Conservation (phyloP, 2,113 vertebrate genomes). For the Anguilla rostrata region DNA sequence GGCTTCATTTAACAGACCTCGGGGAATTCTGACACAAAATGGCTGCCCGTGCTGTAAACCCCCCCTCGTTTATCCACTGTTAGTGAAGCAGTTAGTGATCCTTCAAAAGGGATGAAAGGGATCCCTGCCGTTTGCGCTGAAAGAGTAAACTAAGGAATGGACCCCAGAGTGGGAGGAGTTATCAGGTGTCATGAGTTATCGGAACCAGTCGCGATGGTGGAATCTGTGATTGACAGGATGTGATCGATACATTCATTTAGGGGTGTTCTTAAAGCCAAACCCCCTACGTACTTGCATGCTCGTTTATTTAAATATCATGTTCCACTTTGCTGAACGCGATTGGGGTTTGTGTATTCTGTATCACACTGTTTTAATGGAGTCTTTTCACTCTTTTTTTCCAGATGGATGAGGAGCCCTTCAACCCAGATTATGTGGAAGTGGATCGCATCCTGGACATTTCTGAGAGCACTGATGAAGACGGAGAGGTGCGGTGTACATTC, state of each 20-base stretch:
- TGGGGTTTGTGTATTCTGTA: too few species aligned
- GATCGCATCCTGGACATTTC: conserved; percentile 94
- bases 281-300: not conserved
- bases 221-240: conserved; percentile 13
- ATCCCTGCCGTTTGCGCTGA: conserved; percentile 44
- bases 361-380: not conserved
- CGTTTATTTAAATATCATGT: too few species aligned
- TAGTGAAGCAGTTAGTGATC: not conserved
- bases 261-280: not conserved
- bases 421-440: conserved; percentile 98
- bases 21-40: not conserved
- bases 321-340: too few species aligned
- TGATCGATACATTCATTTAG: too few species aligned
- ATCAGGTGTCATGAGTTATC: not conserved
- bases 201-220: not conserved
- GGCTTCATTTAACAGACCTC: not conserved
- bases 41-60: not conserved
- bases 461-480: conserved; percentile 92
- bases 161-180: not conserved
- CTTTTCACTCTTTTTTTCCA: conserved; percentile 47
- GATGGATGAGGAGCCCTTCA: conserved; percentile 99
- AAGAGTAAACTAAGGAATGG: not conserved
- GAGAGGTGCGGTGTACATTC: conserved; percentile 75
- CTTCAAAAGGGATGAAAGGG: conserved; percentile 11
- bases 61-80: not conserved